A percentile compares a stretch with the other conserved stretches of the same genome.
These are phyloP conservation scores for Myanophis thanlyinensis DNA, from an alignment of 2,113 vertebrate species.

Conservation along the genomic window DNA sequence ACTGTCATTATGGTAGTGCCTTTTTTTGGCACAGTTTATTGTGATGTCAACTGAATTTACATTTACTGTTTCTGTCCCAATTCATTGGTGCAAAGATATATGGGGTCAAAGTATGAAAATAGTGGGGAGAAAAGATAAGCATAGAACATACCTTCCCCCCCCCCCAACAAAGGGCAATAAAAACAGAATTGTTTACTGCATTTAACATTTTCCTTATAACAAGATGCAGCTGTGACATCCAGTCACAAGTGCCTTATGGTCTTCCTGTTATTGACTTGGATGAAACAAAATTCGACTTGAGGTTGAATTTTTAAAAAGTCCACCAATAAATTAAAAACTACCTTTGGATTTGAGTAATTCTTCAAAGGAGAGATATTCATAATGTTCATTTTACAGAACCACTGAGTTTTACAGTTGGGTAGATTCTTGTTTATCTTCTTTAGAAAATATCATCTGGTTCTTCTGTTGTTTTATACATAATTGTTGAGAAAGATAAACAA, in stretches of 20 bases:
- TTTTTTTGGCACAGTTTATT: constrained; percentile 2
- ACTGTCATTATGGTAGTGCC: neutral
- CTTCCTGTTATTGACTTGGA: neutral
- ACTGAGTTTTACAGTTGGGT: constrained; percentile 3
- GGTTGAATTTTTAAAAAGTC: constrained; percentile 20
- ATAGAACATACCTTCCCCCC: neutral
- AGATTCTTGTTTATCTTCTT: constrained; percentile 26
- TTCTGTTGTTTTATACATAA: constrained; percentile 20
- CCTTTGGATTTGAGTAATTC: neutral
- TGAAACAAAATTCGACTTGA: constrained; percentile 34
- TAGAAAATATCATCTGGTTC: constrained; percentile 23
- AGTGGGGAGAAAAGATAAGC: neutral
- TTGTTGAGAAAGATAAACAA: constrained; percentile 28
- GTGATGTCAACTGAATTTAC: neutral
- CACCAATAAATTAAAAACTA: neutral
- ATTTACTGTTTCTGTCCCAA: neutral
- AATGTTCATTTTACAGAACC: constrained; percentile 1
- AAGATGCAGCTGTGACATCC: neutral
- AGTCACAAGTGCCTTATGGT: constrained; percentile 21
- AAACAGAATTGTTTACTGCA: constrained; percentile 53
- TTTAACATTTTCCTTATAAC: constrained; percentile 39
- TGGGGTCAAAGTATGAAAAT: neutral
- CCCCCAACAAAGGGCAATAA: constrained; percentile 8
- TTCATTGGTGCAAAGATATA: constrained; percentile 16
- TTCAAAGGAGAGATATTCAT: constrained; percentile 4